Base-by-base conservation (phyloP, 2,797 vertebrate genomes). In the Enteromius argenteus region DNA sequence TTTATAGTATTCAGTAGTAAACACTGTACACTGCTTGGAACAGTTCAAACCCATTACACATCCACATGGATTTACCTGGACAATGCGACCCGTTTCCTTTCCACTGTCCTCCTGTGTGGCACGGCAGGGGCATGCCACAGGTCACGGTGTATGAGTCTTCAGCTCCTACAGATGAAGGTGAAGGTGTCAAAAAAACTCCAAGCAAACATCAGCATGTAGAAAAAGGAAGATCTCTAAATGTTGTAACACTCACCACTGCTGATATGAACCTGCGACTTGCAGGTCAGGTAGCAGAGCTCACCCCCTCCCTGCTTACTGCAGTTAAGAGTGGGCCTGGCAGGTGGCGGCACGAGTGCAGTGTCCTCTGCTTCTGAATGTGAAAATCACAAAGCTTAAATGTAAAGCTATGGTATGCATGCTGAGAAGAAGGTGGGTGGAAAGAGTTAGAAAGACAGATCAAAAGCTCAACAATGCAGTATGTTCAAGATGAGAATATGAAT, bases 71-170 rank as follows among this genome's bases (percentile, higher is more conserved):
- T 94, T 94, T 90, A 92, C 95, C 95, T 87, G 90, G 91, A 91
- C 95, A 96, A 89, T 93, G 77, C 81, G 87, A 92, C 88, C 93
- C 89, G 37, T 93, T 93, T 91, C 90, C 92, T 89, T 94, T 94
- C 91, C 91, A 94, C 91, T 95, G 95, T 92, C 92, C 88, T 88
- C 91, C 93, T 92, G 92, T 88, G 89, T 93, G 89, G 92, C 95
- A 96, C 84, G 94, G 94, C 93, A 96, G 92, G 88, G 97, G 95
- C 91, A 94, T 94, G 93, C 98, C 98, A 91, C 98, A 99, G 95
- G 95, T 97, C 92, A 99, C 95, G 66, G 95, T 97, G 91, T 98
- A 99, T 90, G 97, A 96, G 94, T 98, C 98, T 92, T 97, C 94
- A 75, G 90, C 92, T 86, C 95, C 96, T 96, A 90, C 91, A 78